Base-by-base conservation (phyloP, 2,797 vertebrate species). In the Melopsittacus undulatus region DNA sequence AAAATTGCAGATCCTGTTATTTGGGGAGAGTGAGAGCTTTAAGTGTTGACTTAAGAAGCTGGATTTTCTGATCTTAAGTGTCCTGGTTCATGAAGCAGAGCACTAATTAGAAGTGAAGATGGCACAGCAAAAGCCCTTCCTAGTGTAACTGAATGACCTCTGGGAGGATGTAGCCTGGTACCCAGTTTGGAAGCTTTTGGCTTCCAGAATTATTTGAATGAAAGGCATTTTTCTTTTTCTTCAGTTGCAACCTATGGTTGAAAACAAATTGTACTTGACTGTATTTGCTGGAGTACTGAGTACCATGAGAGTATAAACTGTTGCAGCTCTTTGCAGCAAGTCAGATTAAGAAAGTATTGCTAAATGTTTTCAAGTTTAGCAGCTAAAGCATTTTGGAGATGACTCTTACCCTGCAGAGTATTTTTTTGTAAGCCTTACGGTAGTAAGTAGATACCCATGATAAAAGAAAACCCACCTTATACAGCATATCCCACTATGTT, bases 181-280 rank as follows among this genome's bases (percentile, higher is more conserved):
- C 19, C 14, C 64, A 24, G 54, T 91, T 86, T 3, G 34, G 73
- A 73, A 83, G n/a, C 57, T 83, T 78, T 82, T 77, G 69, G 45
- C 70, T 92, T 95, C 68, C 75, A 69, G 40, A 82, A 27, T 34
- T 46, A n/a, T 72, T 83, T 90, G 90, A 85, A 68, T 78, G 82
- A 93, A 95, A 84, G 61, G 16, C 88, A 81, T 72, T 80, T 92
- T 80, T 83, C 56, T 94, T 87, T 83, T 75, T 76, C 34, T 82
- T 17, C 24, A 8, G 19, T 89, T 89, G 67, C 27, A n/a, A 5
- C 78, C 43, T 52, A 9, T 2, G 1, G 48, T 54, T 92, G 83
- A 85, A 96, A 93, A 87, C 77, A 90, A 94, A 40, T 83, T 66
- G 75, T 77, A 75, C 61, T 94, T 90, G 27, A 79, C 74, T 77